These are phyloP conservation scores for Drosophila dives DNA, from an alignment of 2,888 invertebrate species.

Conservation along the genomic window DNA sequence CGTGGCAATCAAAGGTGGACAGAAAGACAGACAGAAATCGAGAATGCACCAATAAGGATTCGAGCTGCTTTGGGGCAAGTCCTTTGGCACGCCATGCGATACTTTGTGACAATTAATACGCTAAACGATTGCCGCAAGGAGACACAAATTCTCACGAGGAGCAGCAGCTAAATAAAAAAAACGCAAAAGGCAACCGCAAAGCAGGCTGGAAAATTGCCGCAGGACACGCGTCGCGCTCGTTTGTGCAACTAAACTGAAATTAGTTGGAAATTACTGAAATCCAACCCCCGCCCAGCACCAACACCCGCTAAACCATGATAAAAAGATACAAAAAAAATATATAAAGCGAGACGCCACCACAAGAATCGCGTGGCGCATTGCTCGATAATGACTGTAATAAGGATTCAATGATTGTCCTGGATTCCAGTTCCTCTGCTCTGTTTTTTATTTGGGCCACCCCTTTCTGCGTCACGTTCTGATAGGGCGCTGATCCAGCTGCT, in stretches of 20 bases:
- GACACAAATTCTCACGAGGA: constrained; percentile 50
- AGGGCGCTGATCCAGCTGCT: constrained; percentile 52
- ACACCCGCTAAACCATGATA: constrained; percentile 18
- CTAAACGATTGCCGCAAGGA: constrained; percentile 64
- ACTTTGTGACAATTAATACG: constrained; percentile 82
- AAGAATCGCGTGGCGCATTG: constrained; percentile 56
- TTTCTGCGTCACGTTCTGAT: constrained; percentile 62
- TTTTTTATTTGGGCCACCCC: constrained; percentile 45
- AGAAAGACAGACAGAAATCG: constrained; percentile 1
- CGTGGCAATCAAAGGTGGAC: constrained; percentile 70
- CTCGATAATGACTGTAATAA: constrained; percentile 78
- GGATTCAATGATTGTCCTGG: constrained; percentile 78
- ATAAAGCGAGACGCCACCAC: constrained; percentile 44
- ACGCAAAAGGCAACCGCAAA: constrained; percentile 51
- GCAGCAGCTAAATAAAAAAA: background rate
- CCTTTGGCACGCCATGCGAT: constrained; percentile 61
- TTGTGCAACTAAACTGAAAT: constrained; percentile 77
- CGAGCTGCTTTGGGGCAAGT: constrained; percentile 15
- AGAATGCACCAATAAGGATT: constrained; percentile 47
- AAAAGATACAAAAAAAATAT: constrained; percentile 62
- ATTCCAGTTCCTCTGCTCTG: constrained; percentile 24
- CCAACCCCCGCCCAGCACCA: constrained; percentile 26
- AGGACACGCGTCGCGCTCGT: constrained; percentile 80
- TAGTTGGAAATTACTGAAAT: constrained; percentile 68
- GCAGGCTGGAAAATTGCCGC: constrained; percentile 74